Base-by-base conservation (phyloP, 2,113 vertebrate species). In the Paracanthobrama guichenoti region DNA sequence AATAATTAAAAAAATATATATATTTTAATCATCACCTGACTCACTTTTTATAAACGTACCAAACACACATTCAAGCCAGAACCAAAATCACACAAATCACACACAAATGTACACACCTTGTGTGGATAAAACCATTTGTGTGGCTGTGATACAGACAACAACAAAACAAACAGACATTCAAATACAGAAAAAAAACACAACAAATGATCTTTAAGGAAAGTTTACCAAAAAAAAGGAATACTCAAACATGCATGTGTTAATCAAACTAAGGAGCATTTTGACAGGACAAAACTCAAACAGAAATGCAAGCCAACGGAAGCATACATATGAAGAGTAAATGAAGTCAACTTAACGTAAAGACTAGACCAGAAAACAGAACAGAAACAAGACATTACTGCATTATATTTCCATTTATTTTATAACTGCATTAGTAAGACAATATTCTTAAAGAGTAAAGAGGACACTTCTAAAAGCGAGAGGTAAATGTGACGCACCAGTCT, bases 401-500 rank as follows among this genome's bases (percentile, higher is more conserved):
- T 16, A 75, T 46, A 9, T 26, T 53, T 0, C n/a, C 16, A 4
- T 48, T 28, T 28, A 4, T 31, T 64, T 48, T 26, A 0, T 12
- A n/a, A n/a, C 5, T 42, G 1, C 0, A 69, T 42, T 3, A 24
- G 22, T 20, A 59, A 24, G 9, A 28, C 5, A 73, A 28, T 31
- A 73, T 11, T 24, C 46, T n/a, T 24, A 39, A 77, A 39, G 39
- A 55, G 31, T n/a, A n/a, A 50, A 71, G 67, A 85, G 50, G 31
- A 79, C 31, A 74, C 53, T 28, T 59, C 44, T 79, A 35, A 64
- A 83, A 18, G 39, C 11, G 22, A 50, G 22, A 64, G 55, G 55
- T 46, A 53, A 90, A 20, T 83, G 87, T 66, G 88, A 93, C 88
- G 83, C 91, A 93, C 90, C 91, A 35, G 79, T 88, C 42, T 92